Conservation (phyloP, 2,797 vertebrate species). For the Schizopygopsis pylzovi region DNA sequence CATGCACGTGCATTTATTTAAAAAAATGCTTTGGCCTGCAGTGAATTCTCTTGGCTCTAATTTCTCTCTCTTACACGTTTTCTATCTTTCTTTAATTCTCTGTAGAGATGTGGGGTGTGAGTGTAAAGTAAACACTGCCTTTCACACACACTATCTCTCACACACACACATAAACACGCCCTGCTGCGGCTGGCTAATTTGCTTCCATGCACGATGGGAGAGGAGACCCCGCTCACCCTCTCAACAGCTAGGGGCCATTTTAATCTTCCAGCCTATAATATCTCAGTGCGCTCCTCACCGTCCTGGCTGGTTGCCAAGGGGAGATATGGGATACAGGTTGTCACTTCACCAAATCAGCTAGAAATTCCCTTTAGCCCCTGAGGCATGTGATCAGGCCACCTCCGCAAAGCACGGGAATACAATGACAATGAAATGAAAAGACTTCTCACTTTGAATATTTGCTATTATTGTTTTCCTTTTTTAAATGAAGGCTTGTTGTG, state of each 20-base stretch:
- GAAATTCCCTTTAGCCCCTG: slow-evolving; percentile 44
- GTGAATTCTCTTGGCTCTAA: neutral
- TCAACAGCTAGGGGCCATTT: slow-evolving; percentile 51
- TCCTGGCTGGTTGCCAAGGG: slow-evolving; percentile 48
- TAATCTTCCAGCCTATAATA: slow-evolving; percentile 56
- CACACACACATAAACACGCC: slow-evolving; percentile 2
- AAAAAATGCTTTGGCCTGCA: neutral
- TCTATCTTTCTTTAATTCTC: slow-evolving; percentile 23
- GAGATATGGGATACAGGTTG: slow-evolving; percentile 41
- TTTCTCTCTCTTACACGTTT: slow-evolving; percentile 6
- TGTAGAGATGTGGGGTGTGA: slow-evolving; percentile 17
- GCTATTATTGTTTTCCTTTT: neutral
- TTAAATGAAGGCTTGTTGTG: slow-evolving; percentile 8
- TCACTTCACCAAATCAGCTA: slow-evolving; percentile 44
- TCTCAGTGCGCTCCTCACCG: slow-evolving; percentile 6
- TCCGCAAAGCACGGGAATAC: neutral
- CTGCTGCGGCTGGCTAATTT: slow-evolving; percentile 44
- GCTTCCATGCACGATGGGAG: slow-evolving; percentile 35
- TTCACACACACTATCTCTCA: slow-evolving; percentile 1
- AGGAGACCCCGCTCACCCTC: slow-evolving; percentile 43
- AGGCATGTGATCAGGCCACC: slow-evolving; percentile 19
- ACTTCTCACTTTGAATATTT: slow-evolving; percentile 31
- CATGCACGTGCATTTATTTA: neutral
- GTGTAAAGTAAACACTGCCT: slow-evolving; percentile 37
- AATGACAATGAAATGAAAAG: slow-evolving; percentile 32